These are phyloP conservation scores for Sebastes diploproa DNA, from an alignment of 2,797 vertebrate species.

Conservation along the genomic window DNA sequence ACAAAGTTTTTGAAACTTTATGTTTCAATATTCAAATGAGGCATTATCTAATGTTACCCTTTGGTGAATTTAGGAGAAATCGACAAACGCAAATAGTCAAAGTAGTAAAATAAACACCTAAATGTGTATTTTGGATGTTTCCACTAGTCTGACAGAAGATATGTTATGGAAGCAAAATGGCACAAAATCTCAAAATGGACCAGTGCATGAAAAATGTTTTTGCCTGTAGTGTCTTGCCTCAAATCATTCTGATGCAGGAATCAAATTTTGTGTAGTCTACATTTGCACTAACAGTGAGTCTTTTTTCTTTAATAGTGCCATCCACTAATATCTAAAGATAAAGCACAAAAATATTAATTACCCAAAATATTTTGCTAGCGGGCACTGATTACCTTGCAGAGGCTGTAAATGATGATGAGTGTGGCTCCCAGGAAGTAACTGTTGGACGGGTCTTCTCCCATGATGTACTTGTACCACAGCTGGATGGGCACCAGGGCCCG, in stretches of 20 bases:
- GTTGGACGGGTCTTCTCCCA: slow-evolving; percentile 93
- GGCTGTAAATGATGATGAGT: slow-evolving; percentile 95
- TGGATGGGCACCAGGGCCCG: slow-evolving; percentile 96
- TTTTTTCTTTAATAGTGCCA: not conserved
- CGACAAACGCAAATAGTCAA: no score
- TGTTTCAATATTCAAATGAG: no score
- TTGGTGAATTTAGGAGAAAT: no score
- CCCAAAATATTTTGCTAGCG: not conserved
- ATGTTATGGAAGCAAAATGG: no score
- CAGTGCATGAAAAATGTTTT: no score
- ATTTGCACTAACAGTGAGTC: not conserved
- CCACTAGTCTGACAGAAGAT: no score
- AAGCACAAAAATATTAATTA: not conserved
- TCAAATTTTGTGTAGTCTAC: not conserved
- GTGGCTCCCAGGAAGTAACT: slow-evolving; percentile 94
- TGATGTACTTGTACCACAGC: slow-evolving; percentile 99
- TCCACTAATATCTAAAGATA: not conserved
- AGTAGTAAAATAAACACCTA: no score
- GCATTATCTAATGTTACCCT: no score
- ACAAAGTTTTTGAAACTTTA: no score
- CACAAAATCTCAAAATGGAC: no score
- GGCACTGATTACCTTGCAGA: slow-evolving; percentile 89
- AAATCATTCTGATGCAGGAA: not conserved
- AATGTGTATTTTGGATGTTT: no score
- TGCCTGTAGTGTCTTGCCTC: fast-evolving